These are phyloP conservation scores for Ophion costatus DNA, from an alignment of 2,888 invertebrate species.

Conservation along the genomic window DNA sequence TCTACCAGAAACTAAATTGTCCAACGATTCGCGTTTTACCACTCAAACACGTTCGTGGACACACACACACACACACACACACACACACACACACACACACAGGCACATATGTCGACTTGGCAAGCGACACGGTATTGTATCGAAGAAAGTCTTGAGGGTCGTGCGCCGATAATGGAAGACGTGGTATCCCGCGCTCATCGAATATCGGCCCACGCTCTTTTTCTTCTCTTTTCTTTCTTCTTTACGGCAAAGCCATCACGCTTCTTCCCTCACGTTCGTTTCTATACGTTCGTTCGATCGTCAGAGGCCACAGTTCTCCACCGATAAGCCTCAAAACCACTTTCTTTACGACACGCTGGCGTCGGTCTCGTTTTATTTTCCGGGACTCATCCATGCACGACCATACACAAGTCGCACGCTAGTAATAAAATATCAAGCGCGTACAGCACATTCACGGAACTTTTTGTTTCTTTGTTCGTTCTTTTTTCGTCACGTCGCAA, in stretches of 20 bases:
- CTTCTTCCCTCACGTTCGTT: constrained; percentile 38
- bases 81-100: too few relatives aligned
- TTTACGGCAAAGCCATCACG: constrained; percentile 27
- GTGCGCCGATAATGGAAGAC: constrained; percentile 55
- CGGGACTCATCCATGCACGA: constrained; percentile 33
- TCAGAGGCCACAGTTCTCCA: constrained; percentile 22
- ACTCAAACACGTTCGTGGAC: constrained; percentile 49
- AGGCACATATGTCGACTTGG: constrained; percentile 20
- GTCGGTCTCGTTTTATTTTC: constrained; percentile 42
- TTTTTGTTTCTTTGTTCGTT: too few relatives aligned
- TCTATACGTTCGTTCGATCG: constrained; percentile 32
- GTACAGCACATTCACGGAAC: background rate
- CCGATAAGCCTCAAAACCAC: constrained; percentile 44
- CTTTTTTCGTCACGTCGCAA: background rate
- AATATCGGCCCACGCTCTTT: constrained; percentile 46
- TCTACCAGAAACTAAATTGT: constrained; percentile 47
- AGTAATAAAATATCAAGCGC: constrained; percentile 27
- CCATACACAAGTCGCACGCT: background rate
- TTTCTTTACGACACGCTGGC: constrained; percentile 42
- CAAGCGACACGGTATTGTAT: constrained; percentile 32
- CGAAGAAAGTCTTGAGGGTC: constrained; percentile 37
- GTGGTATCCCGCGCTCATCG: constrained; percentile 42
- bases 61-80: too few relatives aligned
- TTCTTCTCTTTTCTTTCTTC: background rate
- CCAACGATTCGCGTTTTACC: constrained; percentile 34